phyloP scores from a whole-genome alignment of 2,113 vertebrate genomes.

The Zosterops pallidus region DNA sequence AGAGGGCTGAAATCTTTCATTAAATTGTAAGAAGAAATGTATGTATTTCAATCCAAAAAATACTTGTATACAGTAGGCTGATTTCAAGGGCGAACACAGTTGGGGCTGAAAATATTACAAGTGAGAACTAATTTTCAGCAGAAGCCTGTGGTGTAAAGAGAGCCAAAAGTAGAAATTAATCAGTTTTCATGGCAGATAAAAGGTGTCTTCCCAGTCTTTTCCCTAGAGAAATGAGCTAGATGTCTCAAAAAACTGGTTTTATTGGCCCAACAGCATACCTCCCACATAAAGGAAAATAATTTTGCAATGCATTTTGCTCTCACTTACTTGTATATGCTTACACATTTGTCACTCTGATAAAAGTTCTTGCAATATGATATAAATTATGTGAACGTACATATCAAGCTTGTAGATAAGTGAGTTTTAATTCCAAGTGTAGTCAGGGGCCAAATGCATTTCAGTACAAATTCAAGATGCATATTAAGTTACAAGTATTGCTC shows the following conservation, averaged over 20 bases:
- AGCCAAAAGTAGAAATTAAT: constrained; percentile 33
- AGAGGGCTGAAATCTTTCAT: constrained; percentile 37
- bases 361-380: background rate
- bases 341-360: background rate
- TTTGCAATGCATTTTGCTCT: background rate
- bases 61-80: constrained; percentile 26
- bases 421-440: background rate
- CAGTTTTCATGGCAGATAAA: constrained; percentile 13
- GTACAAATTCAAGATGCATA: background rate
- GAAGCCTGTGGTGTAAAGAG: background rate
- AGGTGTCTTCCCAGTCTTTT: background rate
- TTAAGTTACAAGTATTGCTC: background rate
- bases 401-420: background rate
- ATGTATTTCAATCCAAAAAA: constrained; percentile 31
- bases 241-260: background rate
- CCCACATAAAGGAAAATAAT: background rate
- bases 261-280: background rate
- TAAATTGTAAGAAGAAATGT: constrained; percentile 33
- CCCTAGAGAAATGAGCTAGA: background rate
- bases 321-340: background rate
- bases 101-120: constrained; percentile 48
- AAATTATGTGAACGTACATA: background rate
- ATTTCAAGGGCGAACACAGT: constrained; percentile 49
- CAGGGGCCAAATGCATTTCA: background rate
- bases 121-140: constrained; percentile 49